A percentile compares a stretch with the other conserved stretches of the same genome.
Conservation (phyloP, 1,140 invertebrate genomes). For the Olivierus martensii region DNA sequence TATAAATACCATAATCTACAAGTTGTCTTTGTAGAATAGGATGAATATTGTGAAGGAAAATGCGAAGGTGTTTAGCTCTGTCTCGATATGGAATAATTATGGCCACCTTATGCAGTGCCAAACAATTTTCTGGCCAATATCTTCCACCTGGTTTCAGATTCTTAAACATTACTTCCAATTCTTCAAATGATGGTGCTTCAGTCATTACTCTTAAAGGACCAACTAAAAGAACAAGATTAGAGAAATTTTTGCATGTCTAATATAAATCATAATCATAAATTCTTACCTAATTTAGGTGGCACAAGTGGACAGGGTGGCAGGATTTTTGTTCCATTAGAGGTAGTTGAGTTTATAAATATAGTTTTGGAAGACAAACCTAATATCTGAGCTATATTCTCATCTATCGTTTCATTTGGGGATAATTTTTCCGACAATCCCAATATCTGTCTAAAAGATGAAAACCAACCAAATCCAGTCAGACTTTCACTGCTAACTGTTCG, state of each 20-base stretch:
- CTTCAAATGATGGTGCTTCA: constrained; percentile 14
- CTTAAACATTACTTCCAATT: constrained; percentile 15
- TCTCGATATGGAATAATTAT: constrained; percentile 41
- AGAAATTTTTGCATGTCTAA: neutral
- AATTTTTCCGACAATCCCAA: no score
- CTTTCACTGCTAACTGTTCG: no score
- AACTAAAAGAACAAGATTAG: constrained; percentile 13
- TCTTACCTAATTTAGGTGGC: constrained; percentile 35
- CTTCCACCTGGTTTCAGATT: constrained; percentile 21
- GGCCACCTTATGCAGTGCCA: constrained; percentile 27
- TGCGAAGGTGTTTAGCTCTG: constrained; percentile 35
- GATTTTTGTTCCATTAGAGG: no score
- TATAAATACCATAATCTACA: constrained; percentile 41
- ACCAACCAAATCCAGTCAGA: no score
- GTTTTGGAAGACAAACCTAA: no score
- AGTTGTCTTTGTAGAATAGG: constrained; percentile 40
- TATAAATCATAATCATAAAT: neutral
- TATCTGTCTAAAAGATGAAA: no score
- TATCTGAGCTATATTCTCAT: no score
- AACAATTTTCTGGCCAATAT: constrained; percentile 21
- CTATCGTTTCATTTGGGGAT: no score
- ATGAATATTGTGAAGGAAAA: constrained; percentile 38
- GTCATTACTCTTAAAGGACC: constrained; percentile 20
- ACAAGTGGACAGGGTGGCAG: constrained; percentile 27
- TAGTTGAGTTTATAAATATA: no score